Percentiles rank a stretch among this genome's conserved stretches.
Conservation (phyloP, 2,888 invertebrate species). For the Margaritifera margaritifera region DNA sequence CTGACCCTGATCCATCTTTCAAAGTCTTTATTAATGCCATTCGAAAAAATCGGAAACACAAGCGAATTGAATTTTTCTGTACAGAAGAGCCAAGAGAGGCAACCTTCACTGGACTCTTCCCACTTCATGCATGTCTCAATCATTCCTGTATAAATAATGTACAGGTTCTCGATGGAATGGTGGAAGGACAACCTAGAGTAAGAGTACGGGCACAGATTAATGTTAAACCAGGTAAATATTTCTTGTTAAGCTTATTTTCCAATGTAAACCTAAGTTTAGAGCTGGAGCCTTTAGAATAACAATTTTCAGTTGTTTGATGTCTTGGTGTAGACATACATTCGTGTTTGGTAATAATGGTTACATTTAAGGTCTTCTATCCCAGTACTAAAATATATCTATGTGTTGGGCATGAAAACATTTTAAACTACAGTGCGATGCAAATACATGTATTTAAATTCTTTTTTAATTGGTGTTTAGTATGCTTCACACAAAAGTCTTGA, state of each 20-base stretch:
- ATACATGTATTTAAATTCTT: no score
- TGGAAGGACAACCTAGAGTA: slow-evolving; percentile 51
- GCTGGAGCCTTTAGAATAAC: neutral
- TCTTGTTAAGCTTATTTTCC: no score
- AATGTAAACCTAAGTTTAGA: no score
- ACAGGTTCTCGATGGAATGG: slow-evolving; percentile 43
- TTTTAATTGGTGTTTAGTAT: no score
- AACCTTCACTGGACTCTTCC: slow-evolving; percentile 60
- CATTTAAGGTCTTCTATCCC: no score
- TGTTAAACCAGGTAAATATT: slow-evolving; percentile 36
- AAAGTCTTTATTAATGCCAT: slow-evolving; percentile 39
- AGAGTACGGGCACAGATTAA: slow-evolving; percentile 51
- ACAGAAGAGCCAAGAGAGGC: slow-evolving; percentile 49
- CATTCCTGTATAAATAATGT: slow-evolving; percentile 61
- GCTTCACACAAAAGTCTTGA: no score
- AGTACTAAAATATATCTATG: no score
- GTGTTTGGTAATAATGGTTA: no score
- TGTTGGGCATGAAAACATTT: no score
- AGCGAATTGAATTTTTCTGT: neutral
- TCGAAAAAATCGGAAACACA: slow-evolving; percentile 25
- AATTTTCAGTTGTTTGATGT: no score
- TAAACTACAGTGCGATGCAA: no score
- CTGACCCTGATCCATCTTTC: slow-evolving; percentile 48
- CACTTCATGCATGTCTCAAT: slow-evolving; percentile 60
- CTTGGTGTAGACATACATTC: no score